Conservation (phyloP, 2,113 vertebrate species). For the Oryzias woworae region DNA sequence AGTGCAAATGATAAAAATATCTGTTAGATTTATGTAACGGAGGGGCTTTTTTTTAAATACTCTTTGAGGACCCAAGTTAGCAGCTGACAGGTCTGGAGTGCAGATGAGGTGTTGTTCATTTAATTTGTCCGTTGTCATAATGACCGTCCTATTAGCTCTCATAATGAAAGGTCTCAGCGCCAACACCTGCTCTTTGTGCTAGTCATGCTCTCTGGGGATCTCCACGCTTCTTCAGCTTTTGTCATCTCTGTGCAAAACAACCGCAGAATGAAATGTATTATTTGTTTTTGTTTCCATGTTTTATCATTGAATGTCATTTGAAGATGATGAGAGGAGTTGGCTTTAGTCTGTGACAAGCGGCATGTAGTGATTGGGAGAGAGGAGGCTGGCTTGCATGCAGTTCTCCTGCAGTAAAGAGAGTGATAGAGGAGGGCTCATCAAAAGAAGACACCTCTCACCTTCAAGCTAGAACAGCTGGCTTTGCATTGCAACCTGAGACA, state of each 20-base stretch:
- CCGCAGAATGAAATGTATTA: not conserved
- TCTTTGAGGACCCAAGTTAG: not conserved
- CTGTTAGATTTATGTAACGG: not conserved
- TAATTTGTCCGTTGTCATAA: slow-evolving; percentile 40
- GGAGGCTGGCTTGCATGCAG: slow-evolving; percentile 11
- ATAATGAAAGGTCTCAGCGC: slow-evolving; percentile 39
- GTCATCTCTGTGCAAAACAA: not conserved
- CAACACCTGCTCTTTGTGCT: slow-evolving; percentile 23
- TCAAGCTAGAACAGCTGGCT: slow-evolving; percentile 2
- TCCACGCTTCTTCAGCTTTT: not conserved
- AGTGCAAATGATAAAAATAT: not conserved
- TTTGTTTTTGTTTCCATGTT: not conserved
- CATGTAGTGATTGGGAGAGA: slow-evolving; percentile 11
- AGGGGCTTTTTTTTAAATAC: slow-evolving; percentile 26
- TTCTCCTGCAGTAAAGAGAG: slow-evolving; percentile 16
- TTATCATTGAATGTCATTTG: not conserved
- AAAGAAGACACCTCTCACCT: slow-evolving; percentile 18
- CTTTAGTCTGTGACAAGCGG: slow-evolving; percentile 38
- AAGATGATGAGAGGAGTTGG: not conserved
- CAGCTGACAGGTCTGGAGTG: slow-evolving; percentile 16
- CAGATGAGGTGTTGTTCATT: slow-evolving; percentile 17
- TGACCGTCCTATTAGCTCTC: slow-evolving; percentile 28
- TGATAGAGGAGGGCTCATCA: slow-evolving; percentile 7
- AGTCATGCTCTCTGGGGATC: slow-evolving; percentile 6
- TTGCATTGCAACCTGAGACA: slow-evolving; percentile 35